A percentile compares a stretch with the other conserved stretches of the same genome.
Evolutionary conservation across 2,888 invertebrate genomes (phyloP).

Genomic region (Trisateles emortualis): DNA sequence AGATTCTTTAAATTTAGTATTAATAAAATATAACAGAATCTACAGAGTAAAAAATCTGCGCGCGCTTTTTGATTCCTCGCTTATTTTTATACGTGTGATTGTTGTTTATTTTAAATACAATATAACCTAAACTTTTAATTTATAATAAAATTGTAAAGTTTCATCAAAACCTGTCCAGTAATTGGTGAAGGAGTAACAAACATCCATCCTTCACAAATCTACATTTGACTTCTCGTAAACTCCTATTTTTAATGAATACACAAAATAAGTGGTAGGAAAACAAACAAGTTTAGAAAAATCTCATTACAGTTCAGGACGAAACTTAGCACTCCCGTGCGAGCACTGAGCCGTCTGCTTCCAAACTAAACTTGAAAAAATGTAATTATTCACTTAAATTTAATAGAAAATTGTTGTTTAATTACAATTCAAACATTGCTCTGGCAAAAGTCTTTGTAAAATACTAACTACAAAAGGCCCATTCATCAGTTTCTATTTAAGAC

Average conservation of each 20-base stretch:
- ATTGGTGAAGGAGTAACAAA: too few relatives aligned
- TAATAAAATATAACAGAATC: too few relatives aligned
- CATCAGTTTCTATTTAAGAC: not conserved
- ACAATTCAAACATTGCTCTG: not conserved
- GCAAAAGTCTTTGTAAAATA: not conserved
- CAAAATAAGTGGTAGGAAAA: conserved; percentile 29
- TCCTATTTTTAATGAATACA: conserved; percentile 25
- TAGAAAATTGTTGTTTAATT: conserved; percentile 42
- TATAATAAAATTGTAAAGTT: too few relatives aligned
- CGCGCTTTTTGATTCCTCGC: too few relatives aligned
- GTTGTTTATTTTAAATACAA: too few relatives aligned
- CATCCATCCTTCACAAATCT: too few relatives aligned
- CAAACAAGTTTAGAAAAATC: conserved; percentile 50
- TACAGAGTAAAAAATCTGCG: too few relatives aligned
- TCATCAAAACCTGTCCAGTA: too few relatives aligned
- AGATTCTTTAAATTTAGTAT: too few relatives aligned
- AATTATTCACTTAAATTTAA: conserved; percentile 46
- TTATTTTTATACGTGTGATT: too few relatives aligned
- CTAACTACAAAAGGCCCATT: not conserved
- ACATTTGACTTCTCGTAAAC: conserved; percentile 9
- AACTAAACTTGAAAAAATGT: conserved; percentile 44
- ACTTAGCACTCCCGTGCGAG: conserved; percentile 51
- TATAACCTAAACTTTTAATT: too few relatives aligned
- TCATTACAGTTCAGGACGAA: conserved; percentile 43
- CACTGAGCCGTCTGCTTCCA: conserved; percentile 38